Evolutionary conservation across 1,140 invertebrate species (phyloP), one percentile per base, ranked within the genome.

Genomic region (Camponotus vicinus): DNA sequence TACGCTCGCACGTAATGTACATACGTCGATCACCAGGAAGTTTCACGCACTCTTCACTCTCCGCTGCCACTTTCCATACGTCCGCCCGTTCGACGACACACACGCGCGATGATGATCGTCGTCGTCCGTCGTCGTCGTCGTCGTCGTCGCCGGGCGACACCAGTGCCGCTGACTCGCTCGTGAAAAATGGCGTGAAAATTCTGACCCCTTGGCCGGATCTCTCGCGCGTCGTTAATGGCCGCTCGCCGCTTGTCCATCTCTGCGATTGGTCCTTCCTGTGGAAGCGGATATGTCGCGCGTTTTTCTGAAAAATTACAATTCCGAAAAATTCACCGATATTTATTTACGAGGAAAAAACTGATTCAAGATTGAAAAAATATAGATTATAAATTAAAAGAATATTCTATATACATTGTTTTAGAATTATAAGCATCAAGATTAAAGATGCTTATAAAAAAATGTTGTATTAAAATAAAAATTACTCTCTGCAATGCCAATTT

Each of bases 1-100:
- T 4, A n/a, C 37, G 34, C 15, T 63, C 49, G 15, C 40, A 79
- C 37, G 40, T 37, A 18, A 66, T 18, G 59, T 66, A 49, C 42
- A 61, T 13, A 27, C 27, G n/a, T n/a, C n/a, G 45, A 37, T 42
- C 78, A 42, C 49, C 49, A 42, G 15, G 21, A 45, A n/a, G 8
- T 59, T 52, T 18, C 49, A 15, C 66, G 21, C 78, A 70, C 78
- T 57, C 78, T 79, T n/a, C 40, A 45, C 34, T 11, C 27, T 64
- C 49, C 27, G 75, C 70, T 57, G 59, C 27, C 59, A 45, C 75
- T 76, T 66, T 66, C 76, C 76, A 18, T 52, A 78, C 64, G 78
- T 70, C 66, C 78, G 8, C n/a, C 21, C 37, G 34, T 69, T 69
- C 78, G 64, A 80, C 78, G 78, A 40, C 21, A 42, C 45, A 40